Percentiles rank a stretch among this genome's conserved stretches.
Evolutionary conservation across 1,140 invertebrate genomes (phyloP).

Genomic region (Pseudomyrmex dendroicus): DNA sequence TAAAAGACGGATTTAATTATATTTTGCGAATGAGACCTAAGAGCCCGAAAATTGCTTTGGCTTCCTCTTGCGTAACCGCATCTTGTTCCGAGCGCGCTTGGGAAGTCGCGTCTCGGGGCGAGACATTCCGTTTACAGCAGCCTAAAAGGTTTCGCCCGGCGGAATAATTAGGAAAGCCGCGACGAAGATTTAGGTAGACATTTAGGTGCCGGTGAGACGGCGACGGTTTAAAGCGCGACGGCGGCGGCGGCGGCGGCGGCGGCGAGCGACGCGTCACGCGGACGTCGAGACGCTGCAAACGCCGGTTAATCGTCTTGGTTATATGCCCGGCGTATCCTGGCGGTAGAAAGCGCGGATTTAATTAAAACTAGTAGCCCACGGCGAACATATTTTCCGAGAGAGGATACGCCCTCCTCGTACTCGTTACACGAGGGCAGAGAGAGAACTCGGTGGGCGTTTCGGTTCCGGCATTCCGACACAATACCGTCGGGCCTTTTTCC

Average conservation of each 20-base stretch:
- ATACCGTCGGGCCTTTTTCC: slow-evolving; percentile 70
- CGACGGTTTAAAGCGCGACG: slow-evolving; percentile 59
- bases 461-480: slow-evolving; percentile 66
- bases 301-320: slow-evolving; percentile 77
- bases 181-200: slow-evolving; percentile 68
- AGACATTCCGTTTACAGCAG: slow-evolving; percentile 51
- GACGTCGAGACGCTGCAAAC: slow-evolving; percentile 62
- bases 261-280: slow-evolving; percentile 59
- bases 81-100: slow-evolving; percentile 7
- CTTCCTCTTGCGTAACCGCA: slow-evolving; percentile 41
- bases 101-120: slow-evolving; percentile 42
- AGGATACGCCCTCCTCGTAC: slow-evolving; percentile 73
- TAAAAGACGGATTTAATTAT: neutral
- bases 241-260: neutral
- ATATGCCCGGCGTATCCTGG: slow-evolving; percentile 68
- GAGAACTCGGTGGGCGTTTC: slow-evolving; percentile 75
- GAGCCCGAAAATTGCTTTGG: neutral
- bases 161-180: slow-evolving; percentile 52
- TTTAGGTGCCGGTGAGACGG: slow-evolving; percentile 54
- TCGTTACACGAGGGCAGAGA: slow-evolving; percentile 66
- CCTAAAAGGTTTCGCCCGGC: slow-evolving; percentile 55
- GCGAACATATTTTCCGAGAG: slow-evolving; percentile 79
- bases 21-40: neutral
- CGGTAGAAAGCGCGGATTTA: slow-evolving; percentile 76
- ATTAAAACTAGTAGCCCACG: slow-evolving; percentile 80